Evolutionary conservation across 2,113 vertebrate genomes (phyloP), one percentile per base, ranked within the genome.

Genomic region (Bubo bubo): DNA sequence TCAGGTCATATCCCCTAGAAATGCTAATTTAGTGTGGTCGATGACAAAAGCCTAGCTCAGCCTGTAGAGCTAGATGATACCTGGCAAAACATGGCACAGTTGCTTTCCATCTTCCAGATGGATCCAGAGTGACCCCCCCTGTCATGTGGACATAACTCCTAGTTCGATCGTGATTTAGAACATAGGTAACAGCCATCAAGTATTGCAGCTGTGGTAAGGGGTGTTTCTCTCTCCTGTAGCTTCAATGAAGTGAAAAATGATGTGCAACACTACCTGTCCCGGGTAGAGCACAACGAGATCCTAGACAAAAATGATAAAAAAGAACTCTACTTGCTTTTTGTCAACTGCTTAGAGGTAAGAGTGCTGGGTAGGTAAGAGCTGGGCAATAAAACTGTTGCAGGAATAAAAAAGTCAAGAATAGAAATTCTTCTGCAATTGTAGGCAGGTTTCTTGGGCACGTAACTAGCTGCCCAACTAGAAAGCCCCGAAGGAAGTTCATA

Each of bases 271-370:
- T 99, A 99, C 96, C 97, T 99, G 93, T 96, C 86, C 41, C 95
- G 26, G 72, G 97, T 99, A 32, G 99, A 99, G 92, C 93, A 63
- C 50, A 99, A 93, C 47, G 58, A 97, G 15, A 95, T 99, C 91
- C 79, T 99, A 6, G 97, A 96, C 8, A 82, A 98, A 14, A 96
- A 95, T 2, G 99, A 99, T 75, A 99, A 99, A 93, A 98, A 98
- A 0, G 99, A 99, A 53, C 98, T 99, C 39, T 99, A 99, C 93
- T 77, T 97, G 68, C 97, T 99, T 63, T 99, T 99, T 94, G 98
- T 99, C 87, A 99, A 98, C 98, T 99, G 99, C 90, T 96, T 99
- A 53, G 99, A 99, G 98, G 99, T 99, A 94, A 84, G 92, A 55
- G 2, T 20, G 73, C 56, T 39, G 56, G 35, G 56, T 21, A 55